Percentiles rank a stretch among this genome's conserved stretches.
Conservation (phyloP, 2,113 vertebrate species). For the Elephantulus edwardii region DNA sequence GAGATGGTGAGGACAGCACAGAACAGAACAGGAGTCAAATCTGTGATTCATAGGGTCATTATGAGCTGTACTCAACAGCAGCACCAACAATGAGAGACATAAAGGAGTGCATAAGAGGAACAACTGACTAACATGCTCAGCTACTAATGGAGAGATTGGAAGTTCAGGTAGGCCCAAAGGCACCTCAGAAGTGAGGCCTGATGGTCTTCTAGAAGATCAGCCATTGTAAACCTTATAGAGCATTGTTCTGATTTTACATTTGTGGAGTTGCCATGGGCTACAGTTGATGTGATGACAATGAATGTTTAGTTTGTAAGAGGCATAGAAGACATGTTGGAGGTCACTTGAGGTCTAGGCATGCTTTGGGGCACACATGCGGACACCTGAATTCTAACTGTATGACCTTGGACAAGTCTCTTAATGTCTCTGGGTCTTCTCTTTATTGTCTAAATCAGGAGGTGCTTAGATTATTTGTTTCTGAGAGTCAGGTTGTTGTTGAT, state of each 20-base stretch:
- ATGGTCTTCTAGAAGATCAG: no score
- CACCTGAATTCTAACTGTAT: not conserved
- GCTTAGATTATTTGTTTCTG: not conserved
- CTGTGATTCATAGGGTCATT: no score
- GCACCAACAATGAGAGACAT: not conserved
- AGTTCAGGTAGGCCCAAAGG: not conserved
- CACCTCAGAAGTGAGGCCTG: not conserved
- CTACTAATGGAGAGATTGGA: not conserved
- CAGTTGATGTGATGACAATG: no score
- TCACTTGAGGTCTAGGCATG: not conserved
- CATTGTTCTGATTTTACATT: no score
- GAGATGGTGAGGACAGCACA: no score
- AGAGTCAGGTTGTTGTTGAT: not conserved
- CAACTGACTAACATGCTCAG: not conserved
- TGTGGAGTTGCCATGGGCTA: no score
- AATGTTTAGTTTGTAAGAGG: no score
- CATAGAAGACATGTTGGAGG: not conserved
- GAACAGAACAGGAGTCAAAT: no score
- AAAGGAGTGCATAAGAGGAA: not conserved
- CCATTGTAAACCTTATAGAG: no score
- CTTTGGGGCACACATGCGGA: not conserved
- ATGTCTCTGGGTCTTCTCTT: not conserved
- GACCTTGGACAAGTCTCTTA: not conserved
- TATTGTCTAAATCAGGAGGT: conserved; percentile 14
- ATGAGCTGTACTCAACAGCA: no score